phyloP scores from a whole-genome alignment of 2,888 invertebrate genomes.

The Amitus sp. region DNA sequence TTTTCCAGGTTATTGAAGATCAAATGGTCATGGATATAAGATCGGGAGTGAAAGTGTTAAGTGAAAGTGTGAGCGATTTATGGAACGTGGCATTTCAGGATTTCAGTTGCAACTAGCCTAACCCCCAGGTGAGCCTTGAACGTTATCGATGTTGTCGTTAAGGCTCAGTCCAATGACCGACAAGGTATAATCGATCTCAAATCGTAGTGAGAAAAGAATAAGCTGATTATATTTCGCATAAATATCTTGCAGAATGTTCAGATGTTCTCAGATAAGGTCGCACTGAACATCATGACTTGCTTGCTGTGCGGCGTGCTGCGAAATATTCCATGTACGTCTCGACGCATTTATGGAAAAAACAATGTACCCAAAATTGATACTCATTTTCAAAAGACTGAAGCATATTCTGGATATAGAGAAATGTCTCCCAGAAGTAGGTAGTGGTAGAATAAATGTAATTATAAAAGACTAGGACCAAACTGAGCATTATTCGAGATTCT shows the following conservation, averaged over 20 bases:
- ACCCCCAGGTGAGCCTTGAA: conserved; percentile 57
- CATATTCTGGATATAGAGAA: background rate
- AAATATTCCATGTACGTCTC: conserved; percentile 99
- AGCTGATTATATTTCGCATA: conserved; percentile 90
- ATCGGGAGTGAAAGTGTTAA: background rate
- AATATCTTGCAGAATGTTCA: conserved; percentile 99
- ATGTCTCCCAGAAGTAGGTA: conserved; percentile 52
- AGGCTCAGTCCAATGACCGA: conserved; percentile 62
- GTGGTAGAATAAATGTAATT: conserved; percentile 52
- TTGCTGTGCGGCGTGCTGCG: conserved; percentile 98
- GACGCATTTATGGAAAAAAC: conserved; percentile 86
- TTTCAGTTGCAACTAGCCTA: conserved; percentile 53
- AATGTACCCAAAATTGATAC: conserved; percentile 18
- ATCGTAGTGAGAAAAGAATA: conserved; percentile 63
- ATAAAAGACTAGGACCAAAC: conserved; percentile 46
- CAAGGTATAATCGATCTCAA: conserved; percentile 59
- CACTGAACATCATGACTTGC: conserved; percentile 99
- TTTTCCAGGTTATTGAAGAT: background rate
- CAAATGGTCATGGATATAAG: background rate
- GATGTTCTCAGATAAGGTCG: conserved; percentile 98
- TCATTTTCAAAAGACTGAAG: background rate
- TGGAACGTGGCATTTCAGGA: conserved; percentile 7
- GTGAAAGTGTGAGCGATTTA: conserved; percentile 11
- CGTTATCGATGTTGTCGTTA: conserved; percentile 54
- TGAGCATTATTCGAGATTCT: conserved; percentile 45